Conservation (phyloP, 2,797 vertebrate species). For the Manis javanica region DNA sequence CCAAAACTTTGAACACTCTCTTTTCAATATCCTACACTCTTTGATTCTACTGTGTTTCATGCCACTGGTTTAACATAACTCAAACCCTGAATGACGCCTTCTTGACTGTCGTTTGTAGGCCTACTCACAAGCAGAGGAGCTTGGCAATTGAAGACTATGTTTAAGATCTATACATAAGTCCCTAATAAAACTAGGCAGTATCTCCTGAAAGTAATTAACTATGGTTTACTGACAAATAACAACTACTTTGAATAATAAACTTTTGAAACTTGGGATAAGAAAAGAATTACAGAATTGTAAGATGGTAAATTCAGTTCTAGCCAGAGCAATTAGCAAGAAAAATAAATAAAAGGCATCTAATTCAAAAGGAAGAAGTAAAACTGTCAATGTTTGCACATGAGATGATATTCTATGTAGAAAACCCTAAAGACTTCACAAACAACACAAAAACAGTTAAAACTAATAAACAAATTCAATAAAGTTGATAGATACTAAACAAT, state of each 20-base stretch:
- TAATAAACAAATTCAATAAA: neutral
- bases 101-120: neutral
- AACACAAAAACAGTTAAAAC: neutral
- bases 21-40: neutral
- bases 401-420: neutral
- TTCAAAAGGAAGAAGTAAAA: neutral
- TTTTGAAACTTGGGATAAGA: neutral
- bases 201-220: constrained; percentile 7
- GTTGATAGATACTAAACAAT: neutral
- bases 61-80: neutral
- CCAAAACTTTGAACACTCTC: neutral
- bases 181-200: neutral
- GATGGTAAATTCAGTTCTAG: neutral
- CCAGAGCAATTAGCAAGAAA: neutral
- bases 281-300: neutral
- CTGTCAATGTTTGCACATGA: neutral
- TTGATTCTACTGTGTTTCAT: neutral
- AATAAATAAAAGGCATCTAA: neutral
- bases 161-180: neutral
- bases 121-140: neutral
- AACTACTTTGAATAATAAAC: neutral
- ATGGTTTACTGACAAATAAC: neutral
- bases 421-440: neutral
- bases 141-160: neutral
- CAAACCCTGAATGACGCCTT: neutral